phyloP scores from a whole-genome alignment of 2,888 invertebrate genomes.

The Acleris laterana region DNA sequence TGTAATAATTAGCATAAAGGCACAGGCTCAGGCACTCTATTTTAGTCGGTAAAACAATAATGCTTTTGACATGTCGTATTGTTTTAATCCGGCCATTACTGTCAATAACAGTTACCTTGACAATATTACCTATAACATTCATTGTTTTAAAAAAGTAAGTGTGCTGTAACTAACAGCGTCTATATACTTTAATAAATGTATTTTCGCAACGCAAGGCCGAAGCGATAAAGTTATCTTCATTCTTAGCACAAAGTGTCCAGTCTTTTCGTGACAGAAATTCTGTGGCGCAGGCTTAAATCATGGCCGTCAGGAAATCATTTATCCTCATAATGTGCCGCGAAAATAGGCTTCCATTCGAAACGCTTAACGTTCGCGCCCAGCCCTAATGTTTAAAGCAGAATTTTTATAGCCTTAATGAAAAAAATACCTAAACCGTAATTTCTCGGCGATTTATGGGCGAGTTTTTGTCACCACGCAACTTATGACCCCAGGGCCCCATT shows the following conservation, averaged over 20 bases:
- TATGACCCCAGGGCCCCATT: conserved; percentile 31
- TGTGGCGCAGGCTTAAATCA: conserved; percentile 74
- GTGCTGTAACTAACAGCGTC: not conserved
- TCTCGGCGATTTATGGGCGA: conserved; percentile 39
- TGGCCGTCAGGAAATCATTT: conserved; percentile 81
- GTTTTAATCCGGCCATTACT: too few species aligned
- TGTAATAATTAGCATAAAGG: too few species aligned
- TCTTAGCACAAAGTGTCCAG: conserved; percentile 71
- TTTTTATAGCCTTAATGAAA: conserved; percentile 63
- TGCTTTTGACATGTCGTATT: too few species aligned
- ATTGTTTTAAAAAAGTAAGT: conserved; percentile 1
- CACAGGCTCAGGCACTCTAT: too few species aligned
- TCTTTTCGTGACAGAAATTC: conserved; percentile 70
- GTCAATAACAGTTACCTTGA: too few species aligned
- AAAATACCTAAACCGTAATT: conserved; percentile 52
- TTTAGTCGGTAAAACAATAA: too few species aligned
- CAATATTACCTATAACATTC: not conserved
- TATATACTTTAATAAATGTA: conserved; percentile 4
- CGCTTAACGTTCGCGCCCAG: conserved; percentile 57
- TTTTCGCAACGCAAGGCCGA: conserved; percentile 43
- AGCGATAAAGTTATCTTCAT: conserved; percentile 69
- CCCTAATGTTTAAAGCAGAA: conserved; percentile 70
- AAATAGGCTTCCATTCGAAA: conserved; percentile 78
- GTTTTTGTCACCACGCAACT: conserved; percentile 40
- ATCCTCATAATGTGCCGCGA: conserved; percentile 83